These are phyloP conservation scores for Reinhardtius hippoglossoides DNA, from an alignment of 2,113 vertebrate genomes.

Conservation along the genomic window DNA sequence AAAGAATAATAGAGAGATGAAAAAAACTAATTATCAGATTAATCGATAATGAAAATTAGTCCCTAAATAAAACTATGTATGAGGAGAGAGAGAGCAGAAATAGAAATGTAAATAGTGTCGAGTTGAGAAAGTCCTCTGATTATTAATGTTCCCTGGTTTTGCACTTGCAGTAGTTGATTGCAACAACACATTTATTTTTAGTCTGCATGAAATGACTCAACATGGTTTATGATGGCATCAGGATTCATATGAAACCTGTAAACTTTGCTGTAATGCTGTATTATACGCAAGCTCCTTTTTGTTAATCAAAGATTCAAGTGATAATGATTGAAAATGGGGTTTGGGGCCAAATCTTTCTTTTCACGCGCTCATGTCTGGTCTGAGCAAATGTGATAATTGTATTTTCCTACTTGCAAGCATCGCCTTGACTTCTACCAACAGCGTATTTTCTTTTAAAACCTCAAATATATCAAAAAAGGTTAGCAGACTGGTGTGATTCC, in stretches of 20 bases:
- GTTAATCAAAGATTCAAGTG: constrained; percentile 21
- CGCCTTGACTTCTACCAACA: constrained; percentile 86
- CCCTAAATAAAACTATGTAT: no score
- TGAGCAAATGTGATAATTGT: constrained; percentile 57
- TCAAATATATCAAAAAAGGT: constrained; percentile 91
- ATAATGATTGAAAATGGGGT: constrained; percentile 2
- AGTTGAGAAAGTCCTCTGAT: neutral
- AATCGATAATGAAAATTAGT: no score
- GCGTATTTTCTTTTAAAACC: constrained; percentile 82
- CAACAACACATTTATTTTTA: no score
- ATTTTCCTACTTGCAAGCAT: constrained; percentile 88
- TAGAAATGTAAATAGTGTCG: neutral
- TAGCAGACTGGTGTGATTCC: constrained; percentile 92
- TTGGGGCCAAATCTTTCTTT: constrained; percentile 16
- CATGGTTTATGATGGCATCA: constrained; percentile 3
- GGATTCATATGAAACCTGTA: constrained; percentile 11
- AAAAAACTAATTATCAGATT: no score
- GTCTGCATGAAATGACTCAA: neutral
- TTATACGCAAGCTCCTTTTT: constrained; percentile 10
- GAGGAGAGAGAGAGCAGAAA: no score
- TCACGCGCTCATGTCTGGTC: constrained; percentile 12
- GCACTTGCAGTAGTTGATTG: no score
- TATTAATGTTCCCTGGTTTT: no score
- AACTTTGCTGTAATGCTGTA: neutral
- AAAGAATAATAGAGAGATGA: no score